Conservation (phyloP, 1,140 invertebrate species). For the roundworm (Caenorhabditis elegans) region WBcel235 BX284606.5:11759001-11759500, state of each 20-base stretch:
- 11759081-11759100: conserved; percentile 24
- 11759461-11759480: too few relatives aligned
- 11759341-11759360: too few relatives aligned
- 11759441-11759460: too few relatives aligned
- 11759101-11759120: conserved; percentile 22
- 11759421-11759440: too few relatives aligned
- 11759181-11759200: conserved; percentile 31
- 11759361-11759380: too few relatives aligned
- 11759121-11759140: too few relatives aligned
- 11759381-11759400: too few relatives aligned
- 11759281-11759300: conserved; percentile 11
- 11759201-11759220: conserved; percentile 27
- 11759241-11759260: not conserved
- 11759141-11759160: conserved; percentile 12
- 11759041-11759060: not conserved
- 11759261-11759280: conserved; percentile 8
- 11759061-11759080: not conserved
- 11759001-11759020: not conserved
- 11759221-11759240: conserved; percentile 14
- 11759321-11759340: not conserved
- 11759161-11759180: not conserved
- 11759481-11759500: not conserved
- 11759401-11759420: too few relatives aligned
- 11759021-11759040: not conserved
- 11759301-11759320: not conserved